These are phyloP conservation scores for Parthenolecanium corni DNA, from an alignment of 2,888 invertebrate species.

Conservation along the genomic window DNA sequence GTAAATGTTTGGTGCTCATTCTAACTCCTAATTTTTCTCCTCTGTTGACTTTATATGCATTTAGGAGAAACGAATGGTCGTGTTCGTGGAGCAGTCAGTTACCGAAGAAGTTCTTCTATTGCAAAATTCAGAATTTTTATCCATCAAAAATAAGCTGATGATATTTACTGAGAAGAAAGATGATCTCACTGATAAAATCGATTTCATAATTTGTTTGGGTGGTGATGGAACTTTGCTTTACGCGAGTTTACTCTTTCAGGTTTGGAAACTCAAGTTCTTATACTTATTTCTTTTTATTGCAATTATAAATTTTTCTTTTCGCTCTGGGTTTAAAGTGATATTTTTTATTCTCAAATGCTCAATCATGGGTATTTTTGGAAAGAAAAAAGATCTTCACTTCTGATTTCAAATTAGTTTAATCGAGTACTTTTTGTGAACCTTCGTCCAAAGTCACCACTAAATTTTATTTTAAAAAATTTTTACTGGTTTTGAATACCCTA, in stretches of 20 bases:
- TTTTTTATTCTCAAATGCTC: background rate
- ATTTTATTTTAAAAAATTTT: no score
- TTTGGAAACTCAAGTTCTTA: slow-evolving; percentile 36
- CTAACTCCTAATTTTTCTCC: no score
- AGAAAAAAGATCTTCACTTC: background rate
- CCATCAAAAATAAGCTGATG: slow-evolving; percentile 71
- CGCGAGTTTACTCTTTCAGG: slow-evolving; percentile 81
- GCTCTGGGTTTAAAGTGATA: no score
- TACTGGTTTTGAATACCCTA: no score
- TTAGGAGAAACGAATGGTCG: slow-evolving; percentile 90
- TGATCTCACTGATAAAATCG: slow-evolving; percentile 89
- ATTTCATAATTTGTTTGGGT: slow-evolving; percentile 91
- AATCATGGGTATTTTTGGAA: background rate
- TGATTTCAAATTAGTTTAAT: background rate
- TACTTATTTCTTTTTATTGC: no score
- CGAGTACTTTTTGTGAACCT: background rate
- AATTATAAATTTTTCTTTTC: no score
- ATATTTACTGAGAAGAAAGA: slow-evolving; percentile 79
- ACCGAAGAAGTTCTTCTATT: slow-evolving; percentile 69
- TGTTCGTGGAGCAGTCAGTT: slow-evolving; percentile 84
- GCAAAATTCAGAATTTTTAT: slow-evolving; percentile 50
- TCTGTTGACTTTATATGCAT: no score
- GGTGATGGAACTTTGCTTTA: slow-evolving; percentile 95
- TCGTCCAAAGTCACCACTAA: no score
- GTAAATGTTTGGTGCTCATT: no score